phyloP scores from a whole-genome alignment of 2,113 vertebrate species.

The Urocynchramus pylzowi region DNA sequence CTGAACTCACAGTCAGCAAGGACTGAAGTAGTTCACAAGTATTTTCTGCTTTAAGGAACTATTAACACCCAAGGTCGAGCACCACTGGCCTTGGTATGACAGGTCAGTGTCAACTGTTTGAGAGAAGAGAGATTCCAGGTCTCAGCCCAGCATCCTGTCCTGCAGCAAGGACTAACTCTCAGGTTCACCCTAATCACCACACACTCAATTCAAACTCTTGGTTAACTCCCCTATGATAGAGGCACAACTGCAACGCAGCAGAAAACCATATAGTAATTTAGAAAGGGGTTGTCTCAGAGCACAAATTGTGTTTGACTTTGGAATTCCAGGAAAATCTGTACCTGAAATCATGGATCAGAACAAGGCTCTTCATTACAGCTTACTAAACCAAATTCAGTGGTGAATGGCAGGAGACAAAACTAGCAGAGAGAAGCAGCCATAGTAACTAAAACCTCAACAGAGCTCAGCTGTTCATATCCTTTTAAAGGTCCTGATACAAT shows the following conservation, averaged over 20 bases:
- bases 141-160: not conserved
- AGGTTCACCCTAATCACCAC: not conserved
- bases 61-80: not conserved
- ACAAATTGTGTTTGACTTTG: not conserved
- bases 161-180: not conserved
- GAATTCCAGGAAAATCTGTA: not conserved
- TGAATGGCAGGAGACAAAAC: not conserved
- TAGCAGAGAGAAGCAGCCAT: not conserved
- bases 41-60: not conserved
- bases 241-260: not conserved
- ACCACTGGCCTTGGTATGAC: not conserved
- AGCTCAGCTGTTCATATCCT: not conserved
- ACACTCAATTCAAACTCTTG: not conserved
- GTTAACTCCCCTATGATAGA: not conserved
- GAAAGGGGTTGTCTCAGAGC: not conserved
- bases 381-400: not conserved
- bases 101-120: not conserved
- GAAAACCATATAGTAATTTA: not conserved
- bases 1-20: not conserved
- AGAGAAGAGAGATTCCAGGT: not conserved
- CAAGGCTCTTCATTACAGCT: not conserved
- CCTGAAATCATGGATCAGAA: not conserved
- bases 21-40: not conserved
- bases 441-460: not conserved
- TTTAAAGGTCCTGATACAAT: not conserved